Conservation (phyloP, 2,888 invertebrate species). For the Zhuqinia jingwanae region DNA sequence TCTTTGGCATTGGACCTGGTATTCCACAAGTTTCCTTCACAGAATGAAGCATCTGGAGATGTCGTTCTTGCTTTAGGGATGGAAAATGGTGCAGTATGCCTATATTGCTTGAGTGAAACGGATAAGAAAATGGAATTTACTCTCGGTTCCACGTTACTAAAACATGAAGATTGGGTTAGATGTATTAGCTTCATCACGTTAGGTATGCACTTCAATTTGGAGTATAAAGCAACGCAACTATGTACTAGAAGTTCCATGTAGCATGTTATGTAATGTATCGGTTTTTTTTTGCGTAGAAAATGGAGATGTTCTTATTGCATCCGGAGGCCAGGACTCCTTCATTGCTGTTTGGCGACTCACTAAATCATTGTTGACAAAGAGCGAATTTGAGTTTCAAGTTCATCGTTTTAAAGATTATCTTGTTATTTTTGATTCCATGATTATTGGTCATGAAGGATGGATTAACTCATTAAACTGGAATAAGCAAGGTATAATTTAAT, state of each 20-base stretch:
- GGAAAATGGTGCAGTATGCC: conserved; percentile 74
- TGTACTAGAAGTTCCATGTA: too few relatives aligned
- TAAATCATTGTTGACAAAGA: conserved; percentile 62
- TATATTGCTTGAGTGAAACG: conserved; percentile 53
- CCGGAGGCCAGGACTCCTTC: conserved; percentile 78
- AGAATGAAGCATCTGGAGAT: conserved; percentile 10
- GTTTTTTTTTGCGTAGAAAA: conserved; percentile 60
- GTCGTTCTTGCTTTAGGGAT: conserved; percentile 74
- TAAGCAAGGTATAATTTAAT: conserved; percentile 59
- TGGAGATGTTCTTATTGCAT: conserved; percentile 74
- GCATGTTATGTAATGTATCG: too few relatives aligned
- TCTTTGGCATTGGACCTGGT: conserved; percentile 75
- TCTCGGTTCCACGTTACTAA: conserved; percentile 63
- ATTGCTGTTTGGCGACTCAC: conserved; percentile 78
- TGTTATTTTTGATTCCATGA: conserved; percentile 78
- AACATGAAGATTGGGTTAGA: conserved; percentile 79
- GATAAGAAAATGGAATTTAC: conserved; percentile 48
- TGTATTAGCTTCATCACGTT: conserved; percentile 75
- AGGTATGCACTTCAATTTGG: too few relatives aligned
- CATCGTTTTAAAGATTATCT: conserved; percentile 72
- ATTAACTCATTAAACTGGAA: conserved; percentile 78
- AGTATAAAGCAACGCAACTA: too few relatives aligned
- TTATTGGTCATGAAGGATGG: conserved; percentile 79
- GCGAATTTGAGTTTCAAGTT: conserved; percentile 78
- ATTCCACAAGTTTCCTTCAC: conserved; percentile 70